Base-by-base conservation (phyloP, 2,113 vertebrate species). In the Colossoma macropomum region DNA sequence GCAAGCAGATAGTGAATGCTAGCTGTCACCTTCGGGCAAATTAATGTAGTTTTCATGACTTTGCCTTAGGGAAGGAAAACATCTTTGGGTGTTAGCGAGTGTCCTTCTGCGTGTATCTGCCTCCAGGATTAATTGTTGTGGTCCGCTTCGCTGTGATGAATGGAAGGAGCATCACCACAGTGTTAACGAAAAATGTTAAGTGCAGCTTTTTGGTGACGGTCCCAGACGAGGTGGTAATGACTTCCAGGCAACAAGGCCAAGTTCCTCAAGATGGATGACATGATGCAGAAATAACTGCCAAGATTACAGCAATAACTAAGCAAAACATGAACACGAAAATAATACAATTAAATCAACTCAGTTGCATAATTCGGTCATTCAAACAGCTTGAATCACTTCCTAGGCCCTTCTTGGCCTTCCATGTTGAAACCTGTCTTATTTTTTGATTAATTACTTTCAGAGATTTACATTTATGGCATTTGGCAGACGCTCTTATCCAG, bases 191-290 rank as follows among this genome's bases (percentile, higher is more conserved):
- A 82, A 83, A 83, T 77, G 27, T 77, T 62, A 77, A 77, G 50
- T 60, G 41, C 52, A n/a, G 34, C 52, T 71, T 83, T 77, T 70
- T 70, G 19, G 34, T 83, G 81, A 63, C 3, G 34, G 23, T 77
- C 38, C 75, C 54, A 83, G 65, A 41, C 65, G 54, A 56, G 52
- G 27, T 60, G 27, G 25, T 71, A 85, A 74, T 85, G 75, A 85
- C 45, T 82, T 66, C 30, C 66, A 23, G n/a, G 16, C 5, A 0
- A 21, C 13, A 12, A 1, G 41, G 68, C 38, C 34, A 21, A 71
- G 38, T 25, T 41, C 34, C 23, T 71, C 34, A 16, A 34, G 62
- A 82, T 23, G 70, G 62, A 70, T 75, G 81, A 70, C 27, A 69
- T 27, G 59, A 69, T n/a, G 21, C 34, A 82, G 28, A 62, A 78